Evolutionary conservation across 2,888 invertebrate genomes (phyloP).

Genomic region (Heteromurus nitidus): DNA sequence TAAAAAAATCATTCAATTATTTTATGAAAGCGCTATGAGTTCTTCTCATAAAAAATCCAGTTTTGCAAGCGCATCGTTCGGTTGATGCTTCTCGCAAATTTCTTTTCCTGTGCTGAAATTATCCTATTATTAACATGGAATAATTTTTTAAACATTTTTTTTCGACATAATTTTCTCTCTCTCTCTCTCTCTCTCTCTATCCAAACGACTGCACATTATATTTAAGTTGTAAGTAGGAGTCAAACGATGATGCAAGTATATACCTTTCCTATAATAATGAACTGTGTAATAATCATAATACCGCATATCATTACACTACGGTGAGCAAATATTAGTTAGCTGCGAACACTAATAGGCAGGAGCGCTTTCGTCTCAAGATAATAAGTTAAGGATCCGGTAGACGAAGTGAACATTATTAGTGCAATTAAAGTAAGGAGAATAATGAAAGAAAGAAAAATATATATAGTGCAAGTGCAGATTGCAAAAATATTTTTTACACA

Average conservation of each 20-base stretch:
- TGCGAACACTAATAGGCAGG: background rate
- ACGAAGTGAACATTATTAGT: background rate
- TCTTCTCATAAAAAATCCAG: slow-evolving; percentile 33
- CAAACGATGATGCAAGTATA: no score
- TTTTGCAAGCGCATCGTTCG: slow-evolving; percentile 10
- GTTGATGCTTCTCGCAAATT: slow-evolving; percentile 2
- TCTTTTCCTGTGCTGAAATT: slow-evolving; percentile 1
- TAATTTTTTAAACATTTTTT: no score
- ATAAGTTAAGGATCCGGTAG: background rate
- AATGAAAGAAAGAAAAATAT: background rate
- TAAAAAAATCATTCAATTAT: slow-evolving; percentile 22
- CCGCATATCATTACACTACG: no score
- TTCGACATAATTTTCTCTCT: no score
- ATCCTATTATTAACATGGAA: no score
- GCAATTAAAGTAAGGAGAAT: background rate
- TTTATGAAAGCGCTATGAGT: background rate
- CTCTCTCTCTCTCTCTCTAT: no score
- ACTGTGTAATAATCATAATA: no score
- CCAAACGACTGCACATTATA: no score
- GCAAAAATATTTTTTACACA: no score
- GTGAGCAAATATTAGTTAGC: slow-evolving; percentile 12
- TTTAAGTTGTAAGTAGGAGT: no score
- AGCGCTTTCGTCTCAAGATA: background rate
- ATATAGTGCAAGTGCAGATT: background rate
- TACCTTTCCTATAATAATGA: no score